Conservation (phyloP, 2,888 invertebrate species). For the Limnephilus rhombicus region DNA sequence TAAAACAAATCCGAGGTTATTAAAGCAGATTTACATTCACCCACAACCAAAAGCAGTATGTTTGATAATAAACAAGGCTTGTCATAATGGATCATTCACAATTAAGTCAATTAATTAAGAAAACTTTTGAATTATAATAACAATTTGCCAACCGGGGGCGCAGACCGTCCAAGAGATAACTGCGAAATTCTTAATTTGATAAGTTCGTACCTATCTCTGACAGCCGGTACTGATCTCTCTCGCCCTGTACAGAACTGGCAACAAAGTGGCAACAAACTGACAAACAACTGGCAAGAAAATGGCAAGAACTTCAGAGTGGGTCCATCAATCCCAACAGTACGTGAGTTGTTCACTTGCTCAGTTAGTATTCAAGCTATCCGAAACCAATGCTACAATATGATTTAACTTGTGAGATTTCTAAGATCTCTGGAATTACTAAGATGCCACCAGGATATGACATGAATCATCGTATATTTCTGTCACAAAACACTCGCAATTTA, state of each 20-base stretch:
- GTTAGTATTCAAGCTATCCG: background rate
- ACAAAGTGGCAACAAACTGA: background rate
- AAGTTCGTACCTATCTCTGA: background rate
- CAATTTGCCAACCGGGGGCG: background rate
- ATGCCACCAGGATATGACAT: background rate
- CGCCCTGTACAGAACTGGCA: background rate
- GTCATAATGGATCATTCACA: too few relatives aligned
- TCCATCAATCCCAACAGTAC: background rate
- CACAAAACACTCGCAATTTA: background rate
- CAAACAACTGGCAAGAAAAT: background rate
- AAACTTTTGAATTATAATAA: background rate
- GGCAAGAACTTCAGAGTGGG: background rate
- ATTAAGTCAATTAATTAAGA: background rate
- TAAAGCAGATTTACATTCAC: too few relatives aligned
- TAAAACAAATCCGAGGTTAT: too few relatives aligned
- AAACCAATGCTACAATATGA: background rate
- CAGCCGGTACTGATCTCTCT: background rate
- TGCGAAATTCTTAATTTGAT: background rate
- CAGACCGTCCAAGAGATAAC: background rate
- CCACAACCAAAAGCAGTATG: too few relatives aligned
- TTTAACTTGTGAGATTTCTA: background rate
- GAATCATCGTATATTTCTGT: background rate
- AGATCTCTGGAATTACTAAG: background rate
- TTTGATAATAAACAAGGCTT: background rate
- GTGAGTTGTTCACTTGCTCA: background rate